Evolutionary conservation across 2,888 invertebrate genomes (phyloP).

Genomic region (Oligia fasciuncula): DNA sequence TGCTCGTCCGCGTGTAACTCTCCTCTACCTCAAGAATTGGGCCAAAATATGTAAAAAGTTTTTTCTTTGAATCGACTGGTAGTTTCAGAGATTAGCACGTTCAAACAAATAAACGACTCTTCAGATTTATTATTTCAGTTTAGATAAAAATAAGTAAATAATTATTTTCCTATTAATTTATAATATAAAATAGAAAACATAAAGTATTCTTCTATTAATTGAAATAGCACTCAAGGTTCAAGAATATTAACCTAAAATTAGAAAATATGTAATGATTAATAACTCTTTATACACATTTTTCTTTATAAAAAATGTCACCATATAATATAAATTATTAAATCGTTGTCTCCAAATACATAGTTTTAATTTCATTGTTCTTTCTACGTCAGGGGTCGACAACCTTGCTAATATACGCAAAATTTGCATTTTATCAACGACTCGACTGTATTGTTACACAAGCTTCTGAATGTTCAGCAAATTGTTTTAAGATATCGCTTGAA

Average conservation of each 20-base stretch:
- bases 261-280: not conserved
- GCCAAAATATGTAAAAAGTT: no score
- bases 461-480: constrained; percentile 43
- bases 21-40: no score
- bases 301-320: constrained; percentile 25
- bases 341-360: constrained; percentile 48
- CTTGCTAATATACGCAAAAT: constrained; percentile 62
- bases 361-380: constrained; percentile 64
- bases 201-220: constrained; percentile 1
- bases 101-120: no score
- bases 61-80: no score
- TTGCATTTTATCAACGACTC: constrained; percentile 66
- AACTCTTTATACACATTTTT: not conserved
- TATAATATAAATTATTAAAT: constrained; percentile 34
- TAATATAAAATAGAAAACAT: no score
- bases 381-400: constrained; percentile 54
- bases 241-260: not conserved
- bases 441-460: constrained; percentile 55
- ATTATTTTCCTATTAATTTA: no score
- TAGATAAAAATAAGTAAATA: no score
- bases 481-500: constrained; percentile 44
- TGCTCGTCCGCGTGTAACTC: no score
- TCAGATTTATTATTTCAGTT: no score
- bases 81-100: no score
- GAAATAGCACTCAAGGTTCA: no score